These are phyloP conservation scores for Paracanthobrama guichenoti DNA, from an alignment of 2,113 vertebrate species.

Conservation along the genomic window DNA sequence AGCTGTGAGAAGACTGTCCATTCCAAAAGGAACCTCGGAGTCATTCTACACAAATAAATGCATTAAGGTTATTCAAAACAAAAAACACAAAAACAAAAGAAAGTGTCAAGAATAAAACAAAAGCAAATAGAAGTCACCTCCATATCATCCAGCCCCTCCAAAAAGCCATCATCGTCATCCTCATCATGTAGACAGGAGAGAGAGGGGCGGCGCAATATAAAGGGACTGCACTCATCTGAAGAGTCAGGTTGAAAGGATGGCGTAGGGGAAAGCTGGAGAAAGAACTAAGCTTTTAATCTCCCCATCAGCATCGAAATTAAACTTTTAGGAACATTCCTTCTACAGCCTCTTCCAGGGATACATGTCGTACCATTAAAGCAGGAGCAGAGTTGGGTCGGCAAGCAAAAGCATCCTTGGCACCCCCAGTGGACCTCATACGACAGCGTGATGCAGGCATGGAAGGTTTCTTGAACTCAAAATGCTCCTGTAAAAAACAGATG, in stretches of 20 bases:
- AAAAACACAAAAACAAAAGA: too few relatives aligned
- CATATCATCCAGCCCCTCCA: constrained; percentile 85
- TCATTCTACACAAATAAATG: constrained; percentile 72
- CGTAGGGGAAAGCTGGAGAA: constrained; percentile 69
- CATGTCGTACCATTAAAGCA: constrained; percentile 72
- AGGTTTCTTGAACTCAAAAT: constrained; percentile 96
- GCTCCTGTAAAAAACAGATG: constrained; percentile 73
- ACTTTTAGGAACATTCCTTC: neutral
- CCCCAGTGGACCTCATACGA: constrained; percentile 58
- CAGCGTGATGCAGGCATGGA: constrained; percentile 78
- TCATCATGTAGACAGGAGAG: constrained; percentile 72
- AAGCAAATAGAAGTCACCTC: constrained; percentile 53
- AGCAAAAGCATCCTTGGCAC: constrained; percentile 73
- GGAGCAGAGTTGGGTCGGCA: constrained; percentile 81
- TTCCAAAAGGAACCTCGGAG: constrained; percentile 72
- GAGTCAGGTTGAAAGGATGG: constrained; percentile 62
- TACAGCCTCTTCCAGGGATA: neutral
- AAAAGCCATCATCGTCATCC: constrained; percentile 89
- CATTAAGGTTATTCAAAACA: neutral
- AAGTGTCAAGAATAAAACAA: neutral
- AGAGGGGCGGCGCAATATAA: constrained; percentile 73
- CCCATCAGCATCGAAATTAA: neutral
- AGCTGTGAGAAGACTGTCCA: constrained; percentile 88
- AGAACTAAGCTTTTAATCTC: neutral
- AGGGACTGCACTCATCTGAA: constrained; percentile 64